Evolutionary conservation across 1,140 invertebrate genomes (phyloP).

Genomic region (Drosophila micromelanica): DNA sequence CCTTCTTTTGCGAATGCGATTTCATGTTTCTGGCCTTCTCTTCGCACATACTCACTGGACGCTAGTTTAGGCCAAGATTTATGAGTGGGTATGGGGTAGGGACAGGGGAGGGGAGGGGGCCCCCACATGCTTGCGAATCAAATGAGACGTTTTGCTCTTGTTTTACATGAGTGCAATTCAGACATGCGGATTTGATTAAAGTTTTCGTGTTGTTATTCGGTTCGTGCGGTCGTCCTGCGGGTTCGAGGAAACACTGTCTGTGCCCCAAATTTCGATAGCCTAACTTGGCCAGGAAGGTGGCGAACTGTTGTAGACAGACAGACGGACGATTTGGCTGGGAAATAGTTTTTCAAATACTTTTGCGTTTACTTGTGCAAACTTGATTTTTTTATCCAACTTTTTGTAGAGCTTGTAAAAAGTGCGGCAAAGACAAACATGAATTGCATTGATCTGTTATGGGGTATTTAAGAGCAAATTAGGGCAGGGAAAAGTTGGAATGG

Average conservation of each 20-base stretch:
- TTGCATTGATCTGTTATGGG: not conserved
- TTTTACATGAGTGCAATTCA: conserved; percentile 37
- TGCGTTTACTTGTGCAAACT: no score
- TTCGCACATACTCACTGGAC: conserved; percentile 42
- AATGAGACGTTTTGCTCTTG: conserved; percentile 59
- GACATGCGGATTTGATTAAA: conserved; percentile 64
- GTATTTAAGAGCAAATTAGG: not conserved
- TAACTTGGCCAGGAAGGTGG: not conserved
- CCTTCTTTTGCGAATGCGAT: conserved; percentile 68
- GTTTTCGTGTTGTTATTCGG: conserved; percentile 44
- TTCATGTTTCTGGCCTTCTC: conserved; percentile 46
- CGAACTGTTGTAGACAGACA: not conserved
- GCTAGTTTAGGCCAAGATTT: conserved; percentile 75
- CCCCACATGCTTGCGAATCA: conserved; percentile 53
- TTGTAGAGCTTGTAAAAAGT: no score
- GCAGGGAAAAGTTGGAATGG: not conserved
- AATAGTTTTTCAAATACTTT: not conserved
- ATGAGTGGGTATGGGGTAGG: conserved; percentile 27
- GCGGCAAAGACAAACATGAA: not conserved
- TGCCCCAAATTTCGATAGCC: conserved; percentile 16
- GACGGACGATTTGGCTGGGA: not conserved
- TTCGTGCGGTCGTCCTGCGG: conserved; percentile 8
- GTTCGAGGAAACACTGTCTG: not conserved
- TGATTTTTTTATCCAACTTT: not conserved
- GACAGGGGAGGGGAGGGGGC: no score